Evolutionary conservation across 2,797 vertebrate genomes (phyloP).

Genomic region (Balearica regulorum): DNA sequence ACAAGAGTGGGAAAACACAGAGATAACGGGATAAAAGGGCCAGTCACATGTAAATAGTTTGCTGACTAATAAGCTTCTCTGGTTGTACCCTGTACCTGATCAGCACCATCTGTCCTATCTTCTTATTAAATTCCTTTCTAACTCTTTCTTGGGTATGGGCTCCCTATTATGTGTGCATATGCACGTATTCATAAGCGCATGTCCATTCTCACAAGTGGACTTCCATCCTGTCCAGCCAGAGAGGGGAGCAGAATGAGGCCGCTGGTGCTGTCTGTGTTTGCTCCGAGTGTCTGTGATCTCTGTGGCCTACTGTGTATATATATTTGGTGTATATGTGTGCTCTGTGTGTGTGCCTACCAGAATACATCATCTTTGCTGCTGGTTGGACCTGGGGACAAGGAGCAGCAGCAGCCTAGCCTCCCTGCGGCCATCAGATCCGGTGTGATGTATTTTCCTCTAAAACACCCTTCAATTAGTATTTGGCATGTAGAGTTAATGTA

Average conservation of each 20-base stretch:
- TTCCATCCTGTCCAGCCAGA: not conserved
- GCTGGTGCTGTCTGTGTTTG: not conserved
- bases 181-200: accelerated
- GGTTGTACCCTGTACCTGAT: not conserved
- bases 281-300: not conserved
- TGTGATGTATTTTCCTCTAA: not conserved
- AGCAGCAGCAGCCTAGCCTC: not conserved
- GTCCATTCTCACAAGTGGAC: not conserved
- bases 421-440: not conserved
- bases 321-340: not conserved
- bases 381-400: not conserved
- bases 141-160: not conserved
- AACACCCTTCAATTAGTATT: not conserved
- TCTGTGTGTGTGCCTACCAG: not conserved
- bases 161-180: accelerated
- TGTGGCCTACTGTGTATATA: not conserved
- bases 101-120: not conserved
- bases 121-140: not conserved
- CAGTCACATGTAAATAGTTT: not conserved
- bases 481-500: not conserved
- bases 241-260: not conserved
- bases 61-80: not conserved
- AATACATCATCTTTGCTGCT: not conserved
- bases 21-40: not conserved
- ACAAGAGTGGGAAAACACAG: not conserved